A percentile compares a stretch with the other conserved stretches of the same genome.
phyloP scores from a whole-genome alignment of 2,797 vertebrate genomes.

The Acrocephalus scirpaceus region DNA sequence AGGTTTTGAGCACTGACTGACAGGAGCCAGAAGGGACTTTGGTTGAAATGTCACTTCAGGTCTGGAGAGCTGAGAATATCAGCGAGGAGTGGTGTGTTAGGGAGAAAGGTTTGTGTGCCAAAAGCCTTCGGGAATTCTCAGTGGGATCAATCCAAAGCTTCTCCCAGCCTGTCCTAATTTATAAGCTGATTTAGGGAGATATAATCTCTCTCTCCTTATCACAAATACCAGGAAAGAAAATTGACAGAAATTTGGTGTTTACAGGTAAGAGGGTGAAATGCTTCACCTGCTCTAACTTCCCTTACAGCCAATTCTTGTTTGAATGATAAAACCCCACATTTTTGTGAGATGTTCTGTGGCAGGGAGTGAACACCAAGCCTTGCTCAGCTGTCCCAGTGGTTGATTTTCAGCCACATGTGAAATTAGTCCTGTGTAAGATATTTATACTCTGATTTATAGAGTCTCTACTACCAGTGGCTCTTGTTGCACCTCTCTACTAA shows the following conservation, averaged over 20 bases:
- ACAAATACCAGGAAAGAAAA: neutral
- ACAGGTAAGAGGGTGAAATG: fast-evolving
- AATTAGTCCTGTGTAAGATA: neutral
- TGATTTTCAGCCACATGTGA: neutral
- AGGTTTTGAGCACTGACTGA: neutral
- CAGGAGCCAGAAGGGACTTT: neutral
- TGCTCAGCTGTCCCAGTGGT: neutral
- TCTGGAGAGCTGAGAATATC: neutral
- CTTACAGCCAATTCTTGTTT: neutral
- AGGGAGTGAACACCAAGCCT: neutral
- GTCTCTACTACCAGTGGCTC: neutral
- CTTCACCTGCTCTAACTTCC: neutral
- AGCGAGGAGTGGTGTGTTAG: neutral
- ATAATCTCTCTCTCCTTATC: neutral
- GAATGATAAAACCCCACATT: neutral
- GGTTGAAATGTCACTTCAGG: neutral
- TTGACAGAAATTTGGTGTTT: neutral
- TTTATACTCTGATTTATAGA: neutral
- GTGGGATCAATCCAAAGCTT: neutral
- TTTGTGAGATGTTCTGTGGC: neutral
- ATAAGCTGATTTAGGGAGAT: neutral
- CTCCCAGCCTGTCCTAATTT: neutral
- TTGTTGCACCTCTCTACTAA: neutral
- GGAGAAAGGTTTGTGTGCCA: neutral
- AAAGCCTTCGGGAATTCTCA: neutral